Conservation (phyloP, 2,888 invertebrate genomes). For the Pseudococcus jackbeardsleyi region DNA sequence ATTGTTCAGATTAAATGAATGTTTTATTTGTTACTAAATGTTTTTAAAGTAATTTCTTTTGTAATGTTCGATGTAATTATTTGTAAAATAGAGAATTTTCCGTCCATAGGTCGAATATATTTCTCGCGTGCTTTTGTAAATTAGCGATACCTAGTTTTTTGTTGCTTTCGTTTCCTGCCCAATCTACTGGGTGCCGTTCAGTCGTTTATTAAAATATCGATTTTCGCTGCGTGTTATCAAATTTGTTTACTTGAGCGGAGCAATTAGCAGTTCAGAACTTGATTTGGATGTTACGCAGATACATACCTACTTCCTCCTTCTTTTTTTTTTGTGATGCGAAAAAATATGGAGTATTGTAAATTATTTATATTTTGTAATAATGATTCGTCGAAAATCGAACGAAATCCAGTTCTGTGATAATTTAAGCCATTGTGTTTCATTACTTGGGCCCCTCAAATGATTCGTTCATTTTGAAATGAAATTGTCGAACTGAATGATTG, state of each 20-base stretch:
- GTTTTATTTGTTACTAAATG: conserved; percentile 49
- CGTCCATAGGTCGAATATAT: conserved; percentile 47
- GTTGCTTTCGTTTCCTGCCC: neutral
- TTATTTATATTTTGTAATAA: neutral
- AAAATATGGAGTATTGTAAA: neutral
- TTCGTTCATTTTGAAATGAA: neutral
- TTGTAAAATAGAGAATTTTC: conserved; percentile 52
- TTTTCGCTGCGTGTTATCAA: neutral
- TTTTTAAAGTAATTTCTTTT: conserved; percentile 49
- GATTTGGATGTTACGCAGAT: neutral
- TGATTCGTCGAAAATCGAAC: neutral
- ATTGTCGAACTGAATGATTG: neutral
- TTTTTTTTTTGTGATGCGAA: neutral
- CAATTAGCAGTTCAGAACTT: neutral
- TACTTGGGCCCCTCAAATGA: neutral
- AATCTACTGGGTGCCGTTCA: neutral
- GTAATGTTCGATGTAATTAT: conserved; percentile 32
- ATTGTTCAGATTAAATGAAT: conserved; percentile 54
- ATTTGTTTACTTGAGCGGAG: neutral
- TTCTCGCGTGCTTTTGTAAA: conserved; percentile 27
- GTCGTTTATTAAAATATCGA: neutral
- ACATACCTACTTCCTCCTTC: neutral
- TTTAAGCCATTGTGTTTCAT: neutral
- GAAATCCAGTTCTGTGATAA: conserved; percentile 3
- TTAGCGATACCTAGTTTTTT: conserved; percentile 14